Percentiles rank a stretch among this genome's conserved stretches.
Conservation (phyloP, 2,113 vertebrate species). For the Castor canadensis region DNA sequence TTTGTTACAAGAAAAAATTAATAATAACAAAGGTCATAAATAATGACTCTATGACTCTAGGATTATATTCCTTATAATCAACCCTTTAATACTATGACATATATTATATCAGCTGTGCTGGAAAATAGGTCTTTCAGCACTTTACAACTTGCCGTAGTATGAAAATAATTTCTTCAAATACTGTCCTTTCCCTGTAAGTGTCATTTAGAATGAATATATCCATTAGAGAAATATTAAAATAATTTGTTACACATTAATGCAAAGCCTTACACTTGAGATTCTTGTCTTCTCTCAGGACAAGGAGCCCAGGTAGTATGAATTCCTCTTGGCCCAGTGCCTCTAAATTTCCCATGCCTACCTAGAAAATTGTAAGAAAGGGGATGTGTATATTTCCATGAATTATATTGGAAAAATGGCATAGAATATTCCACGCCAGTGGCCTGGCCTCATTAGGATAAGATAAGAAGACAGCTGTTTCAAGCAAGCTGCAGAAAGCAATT, state of each 20-base stretch:
- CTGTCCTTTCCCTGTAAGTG: not conserved
- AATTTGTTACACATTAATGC: not conserved
- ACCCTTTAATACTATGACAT: not conserved
- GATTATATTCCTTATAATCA: not conserved
- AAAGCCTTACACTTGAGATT: not conserved
- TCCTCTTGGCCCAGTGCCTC: not conserved
- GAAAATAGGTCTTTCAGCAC: not conserved
- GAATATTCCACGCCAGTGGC: constrained; percentile 33
- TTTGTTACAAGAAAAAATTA: not conserved
- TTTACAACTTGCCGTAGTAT: not conserved
- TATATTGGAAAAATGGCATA: constrained; percentile 52
- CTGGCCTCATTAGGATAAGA: constrained; percentile 44
- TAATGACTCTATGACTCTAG: not conserved
- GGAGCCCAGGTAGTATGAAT: not conserved
- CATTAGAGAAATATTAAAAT: not conserved
- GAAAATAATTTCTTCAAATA: constrained; percentile 19
- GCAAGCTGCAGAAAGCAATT: constrained; percentile 64
- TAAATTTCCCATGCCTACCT: not conserved
- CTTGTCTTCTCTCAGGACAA: not conserved
- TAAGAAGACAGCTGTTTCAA: constrained; percentile 66
- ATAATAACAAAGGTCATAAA: not conserved
- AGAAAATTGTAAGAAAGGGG: not conserved
- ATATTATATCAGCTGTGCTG: not conserved
- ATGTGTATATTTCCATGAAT: constrained; percentile 49
- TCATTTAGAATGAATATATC: not conserved